A percentile compares a stretch with the other conserved stretches of the same genome.
These are phyloP conservation scores for Ficedula albicollis DNA, from an alignment of 2,797 vertebrate genomes.

Conservation along the genomic window DNA sequence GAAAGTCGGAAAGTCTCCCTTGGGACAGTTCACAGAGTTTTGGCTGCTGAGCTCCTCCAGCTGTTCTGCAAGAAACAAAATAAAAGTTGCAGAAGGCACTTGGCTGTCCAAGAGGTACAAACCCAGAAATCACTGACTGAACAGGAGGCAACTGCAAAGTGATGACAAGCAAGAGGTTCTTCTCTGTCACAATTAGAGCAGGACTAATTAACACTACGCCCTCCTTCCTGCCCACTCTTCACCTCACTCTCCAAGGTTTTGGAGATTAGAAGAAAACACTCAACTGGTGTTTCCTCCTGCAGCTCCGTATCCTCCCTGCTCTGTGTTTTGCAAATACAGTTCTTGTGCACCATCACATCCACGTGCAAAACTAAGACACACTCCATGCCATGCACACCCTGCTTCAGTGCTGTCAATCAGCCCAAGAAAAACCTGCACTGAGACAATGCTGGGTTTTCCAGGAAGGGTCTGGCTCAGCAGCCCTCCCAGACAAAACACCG, in stretches of 20 bases:
- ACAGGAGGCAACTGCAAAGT: neutral
- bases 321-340: accelerated
- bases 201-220: neutral
- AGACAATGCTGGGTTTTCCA: neutral
- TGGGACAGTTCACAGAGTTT: neutral
- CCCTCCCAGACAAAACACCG: neutral
- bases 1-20: neutral
- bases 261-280: neutral
- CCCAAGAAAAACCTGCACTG: neutral
- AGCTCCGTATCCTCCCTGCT: neutral
- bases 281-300: neutral
- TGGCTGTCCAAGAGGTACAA: neutral
- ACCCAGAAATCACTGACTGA: neutral
- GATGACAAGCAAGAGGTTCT: neutral
- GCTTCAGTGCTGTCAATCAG: neutral
- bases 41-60: neutral
- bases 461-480: neutral
- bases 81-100: neutral
- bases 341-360: accelerated
- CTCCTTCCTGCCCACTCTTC: neutral
- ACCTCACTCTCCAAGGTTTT: neutral
- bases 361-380: accelerated
- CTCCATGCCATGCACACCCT: accelerated
- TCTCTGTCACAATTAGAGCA: neutral
- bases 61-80: neutral